Base-by-base conservation (phyloP, 2,797 vertebrate genomes). In the Euphonia xanthogaster region DNA sequence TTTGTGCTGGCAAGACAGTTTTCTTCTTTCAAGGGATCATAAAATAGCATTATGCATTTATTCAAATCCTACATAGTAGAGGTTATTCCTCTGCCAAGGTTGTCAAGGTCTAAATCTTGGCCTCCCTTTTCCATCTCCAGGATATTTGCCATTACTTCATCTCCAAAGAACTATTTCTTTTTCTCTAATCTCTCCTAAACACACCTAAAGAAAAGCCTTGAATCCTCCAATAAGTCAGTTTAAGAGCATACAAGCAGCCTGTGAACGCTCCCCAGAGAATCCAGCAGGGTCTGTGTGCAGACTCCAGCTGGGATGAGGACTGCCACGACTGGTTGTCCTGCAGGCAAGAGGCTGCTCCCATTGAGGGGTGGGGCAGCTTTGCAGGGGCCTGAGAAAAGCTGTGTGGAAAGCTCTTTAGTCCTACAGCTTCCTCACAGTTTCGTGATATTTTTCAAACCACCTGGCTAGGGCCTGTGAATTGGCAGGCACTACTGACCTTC, bases 91-190 rank as follows among this genome's bases (percentile, higher is more conserved):
- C 73, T 91, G 93, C 85, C 93, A 94, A 70, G 70, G 55, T 53
- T 66, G 33, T 42, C 47, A 51, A 94, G 66, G 48, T 88, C 88
- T 78, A 67, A 81, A 78, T 63, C 82, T 60, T 91, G 61, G 79
- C 66, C n/a, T 88, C 12, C 16, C 58, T 80, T 81, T 93, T 85
- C 65, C 78, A 65, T 14, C 45, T 79, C 53, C 60, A 70, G 87
- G 63, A 71, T 79, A 90, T 63, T 87, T 93, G 62, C 87, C 82
- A 57, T 95, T 67, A 95, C 79, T 94, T 96, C 94, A 95, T 45
- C 74, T 91, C 82, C 66, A 71, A 90, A 92, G 76, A 94, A 96
- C 9, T 61, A 10, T 9, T 55, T 60, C 74, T 93, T 55, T 79
- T 45, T 13, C 48, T 84, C 55, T 54, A 39, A 14, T 37, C 47